These are phyloP conservation scores for Fragum fragum DNA, from an alignment of 2,888 invertebrate species.

Conservation along the genomic window DNA sequence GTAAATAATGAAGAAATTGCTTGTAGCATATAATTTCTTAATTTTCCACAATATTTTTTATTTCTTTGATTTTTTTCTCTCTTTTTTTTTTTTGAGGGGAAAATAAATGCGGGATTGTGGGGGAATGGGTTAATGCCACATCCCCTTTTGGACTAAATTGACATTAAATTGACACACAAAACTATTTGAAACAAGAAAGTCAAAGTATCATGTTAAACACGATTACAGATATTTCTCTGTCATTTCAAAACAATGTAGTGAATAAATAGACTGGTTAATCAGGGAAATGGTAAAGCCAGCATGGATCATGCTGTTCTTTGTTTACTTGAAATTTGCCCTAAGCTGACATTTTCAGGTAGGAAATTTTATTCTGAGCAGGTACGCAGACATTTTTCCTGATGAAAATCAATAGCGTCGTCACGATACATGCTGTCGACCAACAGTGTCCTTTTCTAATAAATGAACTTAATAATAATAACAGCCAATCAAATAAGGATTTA, in stretches of 20 bases:
- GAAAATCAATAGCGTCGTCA: slow-evolving; percentile 23
- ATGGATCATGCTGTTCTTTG: neutral
- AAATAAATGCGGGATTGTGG: too few relatives aligned
- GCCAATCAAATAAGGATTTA: slow-evolving; percentile 31
- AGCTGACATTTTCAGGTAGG: slow-evolving; percentile 15
- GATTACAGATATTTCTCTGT: too few relatives aligned
- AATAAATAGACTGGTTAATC: neutral
- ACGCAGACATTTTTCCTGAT: neutral
- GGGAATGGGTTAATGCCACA: too few relatives aligned
- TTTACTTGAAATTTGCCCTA: slow-evolving; percentile 1
- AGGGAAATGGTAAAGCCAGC: neutral
- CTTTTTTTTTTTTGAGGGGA: too few relatives aligned
- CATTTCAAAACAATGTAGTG: too few relatives aligned
- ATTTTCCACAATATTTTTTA: neutral
- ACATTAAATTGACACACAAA: too few relatives aligned
- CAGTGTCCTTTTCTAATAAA: slow-evolving; percentile 22
- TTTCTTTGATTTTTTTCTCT: too few relatives aligned
- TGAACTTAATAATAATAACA: slow-evolving; percentile 23
- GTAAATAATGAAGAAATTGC: slow-evolving; percentile 14
- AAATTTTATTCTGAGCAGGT: slow-evolving; percentile 20
- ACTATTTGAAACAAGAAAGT: too few relatives aligned
- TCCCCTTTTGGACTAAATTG: too few relatives aligned
- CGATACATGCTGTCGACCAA: neutral
- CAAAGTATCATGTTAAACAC: too few relatives aligned
- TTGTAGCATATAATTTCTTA: neutral